phyloP scores from a whole-genome alignment of 2,888 invertebrate genomes.

The Drosophila buzzatii region DNA sequence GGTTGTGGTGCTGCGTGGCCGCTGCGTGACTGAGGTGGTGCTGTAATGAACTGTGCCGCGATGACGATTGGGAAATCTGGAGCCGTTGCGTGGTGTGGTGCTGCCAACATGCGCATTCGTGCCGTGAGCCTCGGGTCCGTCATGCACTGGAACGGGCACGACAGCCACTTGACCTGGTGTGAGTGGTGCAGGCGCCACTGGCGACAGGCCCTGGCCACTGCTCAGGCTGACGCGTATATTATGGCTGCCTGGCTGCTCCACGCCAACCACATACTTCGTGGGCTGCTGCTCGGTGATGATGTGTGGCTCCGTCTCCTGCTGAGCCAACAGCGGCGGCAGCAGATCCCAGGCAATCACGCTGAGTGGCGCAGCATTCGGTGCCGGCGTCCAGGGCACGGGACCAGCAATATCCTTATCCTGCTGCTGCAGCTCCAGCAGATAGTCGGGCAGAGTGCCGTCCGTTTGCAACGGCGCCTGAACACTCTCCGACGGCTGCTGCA shows the following conservation, averaged over 20 bases:
- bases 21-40: slow-evolving; percentile 49
- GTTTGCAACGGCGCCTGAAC: slow-evolving; percentile 36
- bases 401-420: slow-evolving; percentile 78
- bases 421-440: slow-evolving; percentile 75
- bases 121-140: slow-evolving; percentile 64
- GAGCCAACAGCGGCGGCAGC: slow-evolving; percentile 67
- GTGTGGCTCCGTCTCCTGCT: slow-evolving; percentile 42
- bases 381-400: slow-evolving; percentile 75
- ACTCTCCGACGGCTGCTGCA: slow-evolving; percentile 49
- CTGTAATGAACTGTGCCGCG: slow-evolving; percentile 71
- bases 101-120: slow-evolving; percentile 71
- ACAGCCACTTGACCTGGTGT: slow-evolving; percentile 49
- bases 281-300: slow-evolving; percentile 70
- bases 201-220: slow-evolving; percentile 54
- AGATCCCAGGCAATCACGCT: slow-evolving; percentile 84
- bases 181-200: slow-evolving; percentile 45
- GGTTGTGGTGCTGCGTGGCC: slow-evolving; percentile 34
- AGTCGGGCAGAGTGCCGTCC: slow-evolving; percentile 66
- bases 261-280: slow-evolving; percentile 55
- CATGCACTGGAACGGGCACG: slow-evolving; percentile 33
- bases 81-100: slow-evolving; percentile 50
- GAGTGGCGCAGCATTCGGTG: slow-evolving; percentile 56
- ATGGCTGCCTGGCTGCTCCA: slow-evolving; percentile 61
- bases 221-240: slow-evolving; percentile 62
- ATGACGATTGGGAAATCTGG: slow-evolving; percentile 61